Evolutionary conservation across 2,797 vertebrate genomes (phyloP).

Genomic region (Tragelaphus eurycerus): DNA sequence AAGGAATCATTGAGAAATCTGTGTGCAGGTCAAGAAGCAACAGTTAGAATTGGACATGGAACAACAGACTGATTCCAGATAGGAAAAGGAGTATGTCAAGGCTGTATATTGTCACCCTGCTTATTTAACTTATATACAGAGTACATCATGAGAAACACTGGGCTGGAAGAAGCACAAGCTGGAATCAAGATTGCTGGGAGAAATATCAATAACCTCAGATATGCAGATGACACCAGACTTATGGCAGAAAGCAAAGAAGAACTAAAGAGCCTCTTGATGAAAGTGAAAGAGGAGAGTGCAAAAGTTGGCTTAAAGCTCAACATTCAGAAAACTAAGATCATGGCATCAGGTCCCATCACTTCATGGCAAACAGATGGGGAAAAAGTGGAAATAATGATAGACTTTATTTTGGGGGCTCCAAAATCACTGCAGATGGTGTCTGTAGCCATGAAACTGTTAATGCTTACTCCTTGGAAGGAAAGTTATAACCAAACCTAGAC

Average conservation of each 20-base stretch:
- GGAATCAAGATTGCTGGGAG: not conserved
- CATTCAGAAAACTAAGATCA: not conserved
- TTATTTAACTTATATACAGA: not conserved
- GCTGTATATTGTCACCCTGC: not conserved
- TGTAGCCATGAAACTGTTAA: not conserved
- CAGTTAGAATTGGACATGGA: not conserved
- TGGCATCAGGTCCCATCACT: not conserved
- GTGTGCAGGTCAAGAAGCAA: not conserved
- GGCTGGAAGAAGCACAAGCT: not conserved
- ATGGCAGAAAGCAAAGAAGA: not conserved
- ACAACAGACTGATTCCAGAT: not conserved
- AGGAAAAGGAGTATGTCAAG: not conserved
- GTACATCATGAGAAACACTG: not conserved
- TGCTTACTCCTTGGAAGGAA: not conserved
- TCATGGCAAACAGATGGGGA: not conserved
- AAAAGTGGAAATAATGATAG: not conserved
- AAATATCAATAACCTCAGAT: not conserved
- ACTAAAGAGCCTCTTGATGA: not conserved
- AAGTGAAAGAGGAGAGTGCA: not conserved
- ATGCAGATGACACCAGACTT: not conserved
- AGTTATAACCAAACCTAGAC: not conserved
- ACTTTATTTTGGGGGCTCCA: accelerated
- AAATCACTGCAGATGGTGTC: not conserved
- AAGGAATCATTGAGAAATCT: not conserved
- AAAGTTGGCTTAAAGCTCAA: not conserved